Evolutionary conservation across 1,140 invertebrate species (phyloP).

Genomic region (Pantala flavescens): DNA sequence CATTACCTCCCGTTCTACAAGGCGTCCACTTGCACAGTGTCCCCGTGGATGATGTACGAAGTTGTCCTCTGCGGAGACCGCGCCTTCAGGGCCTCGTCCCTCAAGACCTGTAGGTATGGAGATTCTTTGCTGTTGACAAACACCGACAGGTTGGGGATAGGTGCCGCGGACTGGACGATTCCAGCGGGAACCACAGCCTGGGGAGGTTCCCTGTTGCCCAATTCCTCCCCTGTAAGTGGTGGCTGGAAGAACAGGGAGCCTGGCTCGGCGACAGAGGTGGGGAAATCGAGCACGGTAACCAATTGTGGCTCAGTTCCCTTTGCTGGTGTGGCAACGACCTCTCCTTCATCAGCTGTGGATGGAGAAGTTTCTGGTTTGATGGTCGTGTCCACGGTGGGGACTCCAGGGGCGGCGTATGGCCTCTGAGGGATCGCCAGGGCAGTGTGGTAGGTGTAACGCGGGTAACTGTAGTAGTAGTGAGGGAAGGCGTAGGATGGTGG

Average conservation of each 20-base stretch:
- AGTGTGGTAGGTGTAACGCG: neutral
- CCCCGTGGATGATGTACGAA: neutral
- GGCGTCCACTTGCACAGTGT: neutral
- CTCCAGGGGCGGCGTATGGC: neutral
- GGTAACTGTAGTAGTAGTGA: neutral
- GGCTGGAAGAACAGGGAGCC: slow-evolving; percentile 25
- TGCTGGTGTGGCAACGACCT: slow-evolving; percentile 11
- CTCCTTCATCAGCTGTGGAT: slow-evolving; percentile 4
- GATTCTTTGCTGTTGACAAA: slow-evolving; percentile 29
- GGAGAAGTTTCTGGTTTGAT: neutral
- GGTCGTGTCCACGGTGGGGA: neutral
- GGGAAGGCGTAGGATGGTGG: slow-evolving; percentile 7
- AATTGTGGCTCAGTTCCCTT: neutral
- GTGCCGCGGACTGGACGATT: slow-evolving; percentile 28
- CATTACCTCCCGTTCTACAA: neutral
- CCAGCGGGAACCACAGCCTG: slow-evolving; percentile 27
- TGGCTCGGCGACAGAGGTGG: slow-evolving; percentile 23
- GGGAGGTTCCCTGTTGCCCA: slow-evolving; percentile 25
- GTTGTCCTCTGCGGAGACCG: slow-evolving; percentile 13
- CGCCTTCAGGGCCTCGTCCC: slow-evolving; percentile 25
- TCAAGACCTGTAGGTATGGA: slow-evolving; percentile 23
- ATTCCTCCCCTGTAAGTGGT: slow-evolving; percentile 21
- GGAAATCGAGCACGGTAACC: slow-evolving; percentile 28
- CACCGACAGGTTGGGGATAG: slow-evolving; percentile 22
- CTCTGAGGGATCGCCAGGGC: neutral